A percentile compares a stretch with the other conserved stretches of the same genome.
Evolutionary conservation across 1,140 invertebrate species (phyloP).

Genomic region (Macrotrachela quadricornifera): DNA sequence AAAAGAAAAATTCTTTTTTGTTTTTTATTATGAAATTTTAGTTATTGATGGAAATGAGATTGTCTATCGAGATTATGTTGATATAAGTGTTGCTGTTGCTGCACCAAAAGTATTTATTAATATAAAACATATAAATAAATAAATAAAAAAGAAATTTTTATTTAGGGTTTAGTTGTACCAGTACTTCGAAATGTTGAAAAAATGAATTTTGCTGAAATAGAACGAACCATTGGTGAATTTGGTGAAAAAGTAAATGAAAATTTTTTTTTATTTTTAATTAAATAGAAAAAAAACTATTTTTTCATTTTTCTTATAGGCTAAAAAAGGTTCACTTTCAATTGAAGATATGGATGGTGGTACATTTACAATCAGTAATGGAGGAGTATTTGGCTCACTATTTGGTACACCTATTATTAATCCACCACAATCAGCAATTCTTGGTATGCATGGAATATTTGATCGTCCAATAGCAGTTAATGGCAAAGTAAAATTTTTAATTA

Average conservation of each 20-base stretch:
- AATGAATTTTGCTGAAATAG: conserved; percentile 92
- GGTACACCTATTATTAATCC: conserved; percentile 98
- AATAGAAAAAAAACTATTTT: no score
- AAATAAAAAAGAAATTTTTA: no score
- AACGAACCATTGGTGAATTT: conserved; percentile 60
- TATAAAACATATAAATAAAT: conserved; percentile 1
- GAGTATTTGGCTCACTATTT: conserved; percentile 90
- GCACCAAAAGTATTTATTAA: conserved; percentile 57
- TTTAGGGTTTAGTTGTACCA: conserved; percentile 75
- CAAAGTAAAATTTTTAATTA: conserved; percentile 41
- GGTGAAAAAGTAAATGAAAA: conserved; percentile 62
- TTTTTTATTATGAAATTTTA: not conserved
- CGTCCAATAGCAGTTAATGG: conserved; percentile 80
- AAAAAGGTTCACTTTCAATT: conserved; percentile 52
- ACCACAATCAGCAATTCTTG: conserved; percentile 97
- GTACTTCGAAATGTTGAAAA: conserved; percentile 80
- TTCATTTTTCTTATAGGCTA: no score
- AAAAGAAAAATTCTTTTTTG: not conserved
- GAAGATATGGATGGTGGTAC: conserved; percentile 99
- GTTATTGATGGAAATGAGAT: conserved; percentile 92
- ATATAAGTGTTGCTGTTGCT: conserved; percentile 96
- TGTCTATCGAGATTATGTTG: conserved; percentile 81
- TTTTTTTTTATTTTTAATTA: no score
- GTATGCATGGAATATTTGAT: conserved; percentile 95
- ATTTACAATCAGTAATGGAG: conserved; percentile 98